These are phyloP conservation scores for Drosophila rhopaloa DNA, from an alignment of 1,140 invertebrate genomes.

Conservation along the genomic window DNA sequence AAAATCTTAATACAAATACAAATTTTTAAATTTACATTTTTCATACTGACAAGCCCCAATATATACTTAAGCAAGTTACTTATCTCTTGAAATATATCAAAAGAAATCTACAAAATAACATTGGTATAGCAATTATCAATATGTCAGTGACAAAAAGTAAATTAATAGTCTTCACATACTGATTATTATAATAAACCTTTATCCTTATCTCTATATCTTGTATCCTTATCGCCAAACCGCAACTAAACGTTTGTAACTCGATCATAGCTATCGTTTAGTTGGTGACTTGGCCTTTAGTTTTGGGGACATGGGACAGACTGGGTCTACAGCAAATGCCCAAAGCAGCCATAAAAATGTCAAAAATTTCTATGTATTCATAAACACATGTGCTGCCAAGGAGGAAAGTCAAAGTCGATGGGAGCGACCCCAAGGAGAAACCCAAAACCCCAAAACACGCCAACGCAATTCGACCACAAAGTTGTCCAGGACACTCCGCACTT, in stretches of 20 bases:
- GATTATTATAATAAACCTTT: background rate
- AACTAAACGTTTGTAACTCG: slow-evolving; percentile 47
- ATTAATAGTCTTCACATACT: background rate
- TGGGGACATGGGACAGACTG: slow-evolving; percentile 9
- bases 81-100: no score
- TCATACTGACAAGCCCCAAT: no score
- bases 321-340: slow-evolving; percentile 34
- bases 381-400: slow-evolving; percentile 61
- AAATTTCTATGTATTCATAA: slow-evolving; percentile 78
- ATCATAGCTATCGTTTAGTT: slow-evolving; percentile 43
- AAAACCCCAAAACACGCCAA: slow-evolving; percentile 59
- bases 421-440: slow-evolving; percentile 54
- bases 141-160: background rate
- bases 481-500: slow-evolving; percentile 43
- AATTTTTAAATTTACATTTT: no score
- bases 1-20: no score
- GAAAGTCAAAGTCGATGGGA: slow-evolving; percentile 23
- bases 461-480: slow-evolving; percentile 55
- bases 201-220: slow-evolving; percentile 4
- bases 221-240: slow-evolving; percentile 23
- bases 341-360: slow-evolving; percentile 76
- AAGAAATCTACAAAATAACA: no score
- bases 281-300: slow-evolving; percentile 4
- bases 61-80: no score
- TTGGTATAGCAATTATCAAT: background rate